Percentiles rank a stretch among this genome's conserved stretches.
Conservation (phyloP, 2,797 vertebrate species). For the Okamejei kenojei region DNA sequence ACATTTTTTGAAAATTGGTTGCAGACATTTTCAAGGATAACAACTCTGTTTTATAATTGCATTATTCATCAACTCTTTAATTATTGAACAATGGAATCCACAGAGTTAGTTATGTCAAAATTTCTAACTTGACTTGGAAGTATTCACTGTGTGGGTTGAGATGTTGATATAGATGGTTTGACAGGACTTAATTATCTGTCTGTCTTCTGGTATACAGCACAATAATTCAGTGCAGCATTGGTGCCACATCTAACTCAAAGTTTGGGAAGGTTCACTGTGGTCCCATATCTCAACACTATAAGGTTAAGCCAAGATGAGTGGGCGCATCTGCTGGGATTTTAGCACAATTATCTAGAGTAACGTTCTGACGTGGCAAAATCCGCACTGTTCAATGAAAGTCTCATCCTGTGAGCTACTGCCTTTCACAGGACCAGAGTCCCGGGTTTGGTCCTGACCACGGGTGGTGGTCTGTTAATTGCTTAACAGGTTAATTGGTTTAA, state of each 20-base stretch:
- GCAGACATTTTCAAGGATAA: not conserved
- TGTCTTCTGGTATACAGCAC: not conserved
- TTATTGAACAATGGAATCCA: conserved; percentile 10
- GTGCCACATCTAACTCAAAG: not conserved
- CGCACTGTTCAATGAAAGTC: too few relatives aligned
- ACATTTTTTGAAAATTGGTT: not conserved
- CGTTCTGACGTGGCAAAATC: not conserved
- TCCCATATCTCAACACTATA: not conserved
- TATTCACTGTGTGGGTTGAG: conserved; percentile 21
- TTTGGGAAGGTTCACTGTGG: not conserved
- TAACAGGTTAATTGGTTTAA: too few relatives aligned
- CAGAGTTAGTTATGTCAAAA: conserved; percentile 5
- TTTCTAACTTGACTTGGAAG: conserved; percentile 22
- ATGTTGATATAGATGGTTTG: conserved; percentile 1
- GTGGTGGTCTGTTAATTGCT: too few relatives aligned
- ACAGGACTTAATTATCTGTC: conserved; percentile 3
- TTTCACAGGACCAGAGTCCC: too few relatives aligned
- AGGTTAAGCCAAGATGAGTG: not conserved
- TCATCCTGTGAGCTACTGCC: not conserved
- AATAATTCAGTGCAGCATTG: too few relatives aligned
- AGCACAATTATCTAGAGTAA: not conserved
- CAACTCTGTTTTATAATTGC: conserved; percentile 12
- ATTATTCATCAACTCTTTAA: conserved; percentile 22
- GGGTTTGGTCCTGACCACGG: too few relatives aligned
- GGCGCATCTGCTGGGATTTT: not conserved